Base-by-base conservation (phyloP, 2,113 vertebrate genomes). In the Pongo abelii region DNA sequence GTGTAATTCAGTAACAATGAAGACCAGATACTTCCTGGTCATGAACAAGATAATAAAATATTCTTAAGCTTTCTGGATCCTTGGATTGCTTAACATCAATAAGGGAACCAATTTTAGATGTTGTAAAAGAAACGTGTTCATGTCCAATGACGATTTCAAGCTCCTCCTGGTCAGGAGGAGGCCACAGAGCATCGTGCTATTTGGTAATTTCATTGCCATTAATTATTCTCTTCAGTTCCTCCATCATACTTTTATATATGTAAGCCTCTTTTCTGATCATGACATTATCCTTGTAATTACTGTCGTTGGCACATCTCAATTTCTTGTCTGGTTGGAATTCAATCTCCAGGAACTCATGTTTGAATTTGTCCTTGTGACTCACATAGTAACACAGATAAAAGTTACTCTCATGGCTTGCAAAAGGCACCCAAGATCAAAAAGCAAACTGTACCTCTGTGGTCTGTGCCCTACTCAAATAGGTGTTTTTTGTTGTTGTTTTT, bases 161-260 rank as follows among this genome's bases (percentile, higher is more conserved):
- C 3, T 70, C 99, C 4, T 99, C 99, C 98, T 99, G 98, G 97
- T 99, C 99, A 0, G 99, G 99, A 27, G 99, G 99, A 0, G 99
- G 99, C 99, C 99, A 99, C 38, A 99, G 96, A 0, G 99, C 99
- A 87, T 99, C 99, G 0, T 99, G 99, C 97, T 99, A 99, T 98
- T 99, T 99, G 13, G 99, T 99, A 98, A 99, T 99, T 98, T 99
- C 99, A 90, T 99, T 99, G 98, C 99, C 99, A 2, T 99, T 99
- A 10, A 99, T 99, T 93, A 99, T 99, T 83, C 99, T 99, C 96
- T 99, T 99, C 89, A 99, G 98, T 95, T 99, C 99, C 97, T 99
- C 99, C 99, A 99, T 99, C 97, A 99, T 99, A 75, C 99, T 99
- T 97, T 99, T 99, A 98, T 99, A 99, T 87, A 99, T 99, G 1